These are phyloP conservation scores for Rhinogobio ventralis DNA, from an alignment of 2,797 vertebrate species.

Conservation along the genomic window DNA sequence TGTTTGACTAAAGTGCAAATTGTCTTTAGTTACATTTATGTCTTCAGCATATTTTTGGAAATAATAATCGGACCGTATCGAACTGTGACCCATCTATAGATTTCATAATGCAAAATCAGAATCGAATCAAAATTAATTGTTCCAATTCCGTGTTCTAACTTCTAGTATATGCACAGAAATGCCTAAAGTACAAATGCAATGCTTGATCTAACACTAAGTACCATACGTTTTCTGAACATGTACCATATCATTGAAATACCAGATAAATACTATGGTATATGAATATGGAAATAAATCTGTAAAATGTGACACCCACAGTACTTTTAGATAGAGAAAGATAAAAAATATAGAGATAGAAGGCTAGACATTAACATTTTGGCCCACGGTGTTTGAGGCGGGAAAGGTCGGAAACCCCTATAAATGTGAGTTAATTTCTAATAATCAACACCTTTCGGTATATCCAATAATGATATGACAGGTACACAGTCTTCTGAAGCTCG, in stretches of 20 bases:
- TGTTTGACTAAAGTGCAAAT: not conserved
- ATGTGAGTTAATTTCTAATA: not conserved
- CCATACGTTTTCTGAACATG: not conserved
- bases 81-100: not conserved
- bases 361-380: not conserved
- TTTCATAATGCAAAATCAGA: not conserved
- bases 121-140: not conserved
- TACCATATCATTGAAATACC: not conserved
- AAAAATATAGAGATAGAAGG: not conserved
- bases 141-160: not conserved
- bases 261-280: not conserved
- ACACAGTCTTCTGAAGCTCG: conserved; percentile 35
- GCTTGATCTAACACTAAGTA: not conserved
- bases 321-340: not conserved
- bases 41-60: not conserved
- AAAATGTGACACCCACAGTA: not conserved
- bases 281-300: not conserved
- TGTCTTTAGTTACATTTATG: not conserved
- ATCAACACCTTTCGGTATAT: conserved; percentile 10
- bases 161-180: not conserved
- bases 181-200: not conserved
- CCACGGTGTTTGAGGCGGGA: not conserved
- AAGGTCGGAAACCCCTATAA: not conserved
- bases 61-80: not conserved
- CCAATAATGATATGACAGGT: conserved; percentile 57